Evolutionary conservation across 2,888 invertebrate genomes (phyloP).

Genomic region (Tupiocoris notatus): DNA sequence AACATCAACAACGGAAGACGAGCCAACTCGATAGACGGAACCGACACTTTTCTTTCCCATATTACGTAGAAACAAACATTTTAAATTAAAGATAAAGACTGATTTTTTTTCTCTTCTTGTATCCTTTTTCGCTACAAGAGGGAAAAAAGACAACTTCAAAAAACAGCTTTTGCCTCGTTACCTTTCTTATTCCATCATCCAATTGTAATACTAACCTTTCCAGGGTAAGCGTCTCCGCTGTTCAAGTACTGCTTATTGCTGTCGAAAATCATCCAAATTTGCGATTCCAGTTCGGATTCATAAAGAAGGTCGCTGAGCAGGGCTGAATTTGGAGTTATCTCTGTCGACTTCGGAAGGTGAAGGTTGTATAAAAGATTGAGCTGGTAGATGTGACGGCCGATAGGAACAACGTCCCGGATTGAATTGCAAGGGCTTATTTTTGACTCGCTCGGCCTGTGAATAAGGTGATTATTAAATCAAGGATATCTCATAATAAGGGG

Average conservation of each 20-base stretch:
- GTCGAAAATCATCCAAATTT: slow-evolving; percentile 96
- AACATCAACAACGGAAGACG: no score
- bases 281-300: slow-evolving; percentile 93
- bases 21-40: no score
- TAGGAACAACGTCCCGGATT: slow-evolving; percentile 80
- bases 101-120: no score
- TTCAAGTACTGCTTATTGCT: slow-evolving; percentile 80
- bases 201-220: slow-evolving; percentile 59
- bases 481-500: no score
- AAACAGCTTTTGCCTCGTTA: no score
- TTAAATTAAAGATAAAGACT: no score
- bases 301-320: slow-evolving; percentile 84
- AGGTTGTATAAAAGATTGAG: slow-evolving; percentile 84
- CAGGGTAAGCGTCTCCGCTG: slow-evolving; percentile 87
- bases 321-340: slow-evolving; percentile 76
- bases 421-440: slow-evolving; percentile 74
- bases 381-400: slow-evolving; percentile 86
- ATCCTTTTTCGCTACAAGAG: no score
- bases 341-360: slow-evolving; percentile 75
- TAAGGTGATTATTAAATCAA: no score
- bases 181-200: slow-evolving; percentile 5
- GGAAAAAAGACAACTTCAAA: no score
- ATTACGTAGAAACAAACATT: no score
- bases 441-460: slow-evolving; percentile 72
- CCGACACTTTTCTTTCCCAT: no score